Evolutionary conservation across 2,888 invertebrate genomes (phyloP).

Genomic region (Pantelozetes paolii): DNA sequence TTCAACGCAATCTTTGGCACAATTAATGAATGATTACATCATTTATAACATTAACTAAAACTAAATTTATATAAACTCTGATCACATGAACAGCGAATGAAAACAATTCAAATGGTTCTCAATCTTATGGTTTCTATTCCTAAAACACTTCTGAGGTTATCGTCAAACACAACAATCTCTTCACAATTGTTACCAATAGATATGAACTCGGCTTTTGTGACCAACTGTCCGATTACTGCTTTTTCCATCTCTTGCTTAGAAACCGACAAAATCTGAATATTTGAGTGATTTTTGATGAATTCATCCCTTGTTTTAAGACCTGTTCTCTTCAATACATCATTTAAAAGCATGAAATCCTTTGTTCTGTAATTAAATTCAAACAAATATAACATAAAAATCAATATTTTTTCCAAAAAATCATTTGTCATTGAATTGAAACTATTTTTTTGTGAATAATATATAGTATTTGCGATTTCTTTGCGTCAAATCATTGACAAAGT

Average conservation of each 20-base stretch:
- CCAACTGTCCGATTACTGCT: constrained; percentile 44
- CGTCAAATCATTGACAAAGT: too few relatives aligned
- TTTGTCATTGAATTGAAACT: background rate
- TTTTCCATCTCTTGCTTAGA: constrained; percentile 45
- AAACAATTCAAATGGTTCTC: constrained; percentile 37
- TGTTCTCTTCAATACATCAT: constrained; percentile 47
- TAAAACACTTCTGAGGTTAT: constrained; percentile 55
- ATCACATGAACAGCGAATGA: background rate
- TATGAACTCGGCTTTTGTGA: constrained; percentile 41
- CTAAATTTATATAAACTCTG: too few relatives aligned
- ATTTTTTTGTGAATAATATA: too few relatives aligned
- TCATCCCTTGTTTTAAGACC: constrained; percentile 45
- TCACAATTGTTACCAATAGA: too few relatives aligned
- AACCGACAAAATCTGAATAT: constrained; percentile 45
- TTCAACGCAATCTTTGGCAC: constrained; percentile 13
- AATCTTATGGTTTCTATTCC: constrained; percentile 68
- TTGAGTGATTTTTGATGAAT: constrained; percentile 41
- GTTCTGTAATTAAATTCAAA: constrained; percentile 43
- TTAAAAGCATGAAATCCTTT: constrained; percentile 46
- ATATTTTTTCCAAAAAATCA: background rate
- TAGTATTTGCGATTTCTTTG: too few relatives aligned
- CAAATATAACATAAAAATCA: background rate
- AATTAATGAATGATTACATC: background rate
- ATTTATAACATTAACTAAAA: background rate
- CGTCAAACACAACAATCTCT: constrained; percentile 70